Base-by-base conservation (phyloP, 2,797 vertebrate genomes). In the Distichodus sexfasciatus region DNA sequence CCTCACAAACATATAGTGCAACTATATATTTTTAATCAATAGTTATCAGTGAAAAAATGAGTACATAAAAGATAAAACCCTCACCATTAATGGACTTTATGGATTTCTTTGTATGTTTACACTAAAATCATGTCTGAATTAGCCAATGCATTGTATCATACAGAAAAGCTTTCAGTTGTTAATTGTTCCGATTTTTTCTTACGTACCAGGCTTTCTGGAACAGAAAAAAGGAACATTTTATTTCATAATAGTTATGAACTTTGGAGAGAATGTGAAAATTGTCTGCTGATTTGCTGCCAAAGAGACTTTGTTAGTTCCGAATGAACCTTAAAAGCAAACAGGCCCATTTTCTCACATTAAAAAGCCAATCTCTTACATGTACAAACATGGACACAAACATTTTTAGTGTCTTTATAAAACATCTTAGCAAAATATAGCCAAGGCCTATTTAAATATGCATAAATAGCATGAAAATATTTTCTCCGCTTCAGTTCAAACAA, bases 341-440 rank as follows among this genome's bases (percentile, higher is more conserved):
- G 35, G 38, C 46, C 46, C 38, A 64, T 8, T 31, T 51, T 66
- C 35, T 58, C 24, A 48, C 57, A 10, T 53, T 58, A 26, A 46
- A 51, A 41, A 10, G 69, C 83, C 77, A 53, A 73, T 81, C 17
- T 81, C 77, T 72, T 74, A 38, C 26, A 44, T 46, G 76, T 72
- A 86, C 81, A 77, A 83, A 76, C 63, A 65, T 71, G 78, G 79
- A 82, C 70, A 82, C 84, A 70, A 84, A 87, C 84, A 87, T 86
- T 61, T n/a, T 88, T 91, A 91, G 90, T 91, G 90, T 91, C 84
- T 91, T 90, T 92, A 92, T 90, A 91, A 91, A 92, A 90, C 89
- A 89, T 86, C 84, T 90, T 90, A 91, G 87, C 90, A 91, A 92
- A 93, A 92, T 91, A 92, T 90, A 92, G 91, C 87, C 87, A 88